phyloP scores from a whole-genome alignment of 2,888 invertebrate genomes.

The Archips crataeganus region DNA sequence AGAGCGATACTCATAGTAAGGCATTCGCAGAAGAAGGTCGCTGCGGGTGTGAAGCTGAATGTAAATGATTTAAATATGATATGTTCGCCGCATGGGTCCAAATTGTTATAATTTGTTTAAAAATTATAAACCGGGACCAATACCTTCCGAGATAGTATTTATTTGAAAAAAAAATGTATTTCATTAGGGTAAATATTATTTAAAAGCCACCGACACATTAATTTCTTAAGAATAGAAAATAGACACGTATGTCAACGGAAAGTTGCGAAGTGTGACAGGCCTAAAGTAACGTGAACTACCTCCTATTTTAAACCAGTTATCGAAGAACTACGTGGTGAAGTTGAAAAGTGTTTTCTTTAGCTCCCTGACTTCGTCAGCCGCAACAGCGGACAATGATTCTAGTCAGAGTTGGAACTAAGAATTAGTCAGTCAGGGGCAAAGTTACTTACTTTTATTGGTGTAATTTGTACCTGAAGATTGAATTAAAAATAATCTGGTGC shows the following conservation, averaged over 20 bases:
- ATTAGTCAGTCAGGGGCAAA: conserved; percentile 49
- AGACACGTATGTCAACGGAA: conserved; percentile 78
- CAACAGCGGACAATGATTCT: conserved; percentile 71
- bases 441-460: conserved; percentile 31
- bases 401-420: conserved; percentile 82
- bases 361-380: conserved; percentile 54
- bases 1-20: conserved; percentile 80
- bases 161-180: conserved; percentile 84
- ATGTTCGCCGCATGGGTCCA: conserved; percentile 83
- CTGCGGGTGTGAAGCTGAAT: conserved; percentile 71
- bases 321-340: conserved; percentile 71
- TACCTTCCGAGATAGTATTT: conserved; percentile 86
- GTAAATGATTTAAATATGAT: conserved; percentile 72
- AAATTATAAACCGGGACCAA: conserved; percentile 86
- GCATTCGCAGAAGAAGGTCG: conserved; percentile 66
- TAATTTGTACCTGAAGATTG: conserved; percentile 27
- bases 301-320: conserved; percentile 81
- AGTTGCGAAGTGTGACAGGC: conserved; percentile 78
- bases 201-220: conserved; percentile 86
- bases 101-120: conserved; percentile 86
- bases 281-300: conserved; percentile 75
- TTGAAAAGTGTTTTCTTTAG: conserved; percentile 62
- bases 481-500: conserved; percentile 34
- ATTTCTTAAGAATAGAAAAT: conserved; percentile 85
- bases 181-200: conserved; percentile 84